These are phyloP conservation scores for Pterocles orientalis DNA, from an alignment of 2,113 vertebrate genomes.

Conservation along the genomic window DNA sequence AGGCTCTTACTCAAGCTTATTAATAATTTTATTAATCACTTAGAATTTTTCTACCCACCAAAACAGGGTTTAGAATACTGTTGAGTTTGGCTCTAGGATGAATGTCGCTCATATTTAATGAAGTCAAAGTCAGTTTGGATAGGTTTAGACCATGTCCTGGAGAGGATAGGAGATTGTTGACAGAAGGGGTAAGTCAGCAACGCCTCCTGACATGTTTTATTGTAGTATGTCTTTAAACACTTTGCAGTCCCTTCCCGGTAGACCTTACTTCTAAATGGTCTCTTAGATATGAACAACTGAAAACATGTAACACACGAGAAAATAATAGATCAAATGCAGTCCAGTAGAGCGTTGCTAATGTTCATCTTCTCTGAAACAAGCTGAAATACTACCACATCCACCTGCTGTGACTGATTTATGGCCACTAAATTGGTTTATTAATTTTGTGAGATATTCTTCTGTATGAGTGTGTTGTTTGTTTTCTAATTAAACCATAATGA, in stretches of 20 bases:
- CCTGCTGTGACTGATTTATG: neutral
- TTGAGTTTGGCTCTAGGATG: neutral
- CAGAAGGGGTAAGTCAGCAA: neutral
- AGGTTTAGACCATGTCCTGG: neutral
- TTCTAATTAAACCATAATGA: neutral
- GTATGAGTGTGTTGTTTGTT: fast-evolving
- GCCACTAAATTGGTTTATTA: neutral
- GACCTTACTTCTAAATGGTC: neutral
- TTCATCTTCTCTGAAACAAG: neutral
- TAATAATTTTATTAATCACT: neutral
- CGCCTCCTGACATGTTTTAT: neutral
- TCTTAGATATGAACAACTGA: neutral
- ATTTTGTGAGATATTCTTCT: neutral
- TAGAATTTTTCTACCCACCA: neutral
- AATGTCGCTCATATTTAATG: fast-evolving
- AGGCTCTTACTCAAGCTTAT: neutral
- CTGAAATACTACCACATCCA: neutral
- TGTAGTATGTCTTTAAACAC: neutral
- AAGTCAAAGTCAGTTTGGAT: neutral
- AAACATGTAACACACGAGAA: neutral
- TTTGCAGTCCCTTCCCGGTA: neutral
- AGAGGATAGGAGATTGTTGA: neutral
- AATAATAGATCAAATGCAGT: neutral
- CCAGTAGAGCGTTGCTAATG: neutral
- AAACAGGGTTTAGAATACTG: neutral